phyloP scores from a whole-genome alignment of 2,113 vertebrate species.

The Gulo gulo region DNA sequence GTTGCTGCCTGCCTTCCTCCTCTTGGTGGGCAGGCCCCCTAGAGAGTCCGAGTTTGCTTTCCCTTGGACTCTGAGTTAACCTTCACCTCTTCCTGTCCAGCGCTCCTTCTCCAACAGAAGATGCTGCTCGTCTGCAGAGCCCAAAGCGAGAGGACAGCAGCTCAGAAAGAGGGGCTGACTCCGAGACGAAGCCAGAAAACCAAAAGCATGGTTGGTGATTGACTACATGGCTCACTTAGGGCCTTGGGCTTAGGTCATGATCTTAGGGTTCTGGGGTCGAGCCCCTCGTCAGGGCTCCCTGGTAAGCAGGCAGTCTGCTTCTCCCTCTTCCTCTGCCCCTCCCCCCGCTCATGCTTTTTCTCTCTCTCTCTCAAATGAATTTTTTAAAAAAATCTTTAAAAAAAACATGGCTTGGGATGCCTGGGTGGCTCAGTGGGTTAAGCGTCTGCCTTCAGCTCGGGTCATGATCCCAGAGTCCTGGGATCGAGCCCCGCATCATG shows the following conservation, averaged over 20 bases:
- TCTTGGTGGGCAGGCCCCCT: background rate
- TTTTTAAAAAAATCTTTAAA: background rate
- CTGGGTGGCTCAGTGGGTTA: too few relatives aligned
- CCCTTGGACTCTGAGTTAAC: background rate
- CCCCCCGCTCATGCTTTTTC: background rate
- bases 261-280: background rate
- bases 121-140: fast-evolving
- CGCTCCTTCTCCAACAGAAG: background rate
- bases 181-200: background rate
- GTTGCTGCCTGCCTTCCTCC: background rate
- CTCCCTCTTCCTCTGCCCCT: background rate
- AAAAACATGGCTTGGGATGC: too few relatives aligned
- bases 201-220: conserved; percentile 60
- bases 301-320: background rate
- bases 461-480: too few relatives aligned
- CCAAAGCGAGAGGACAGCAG: background rate
- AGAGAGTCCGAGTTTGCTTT: background rate
- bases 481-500: too few relatives aligned
- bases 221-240: background rate
- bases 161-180: background rate
- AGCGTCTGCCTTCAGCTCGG: too few relatives aligned
- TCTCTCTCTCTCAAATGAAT: background rate
- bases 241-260: background rate
- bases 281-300: background rate
- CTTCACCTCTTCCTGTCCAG: conserved; percentile 19